Evolutionary conservation across 2,113 vertebrate species (phyloP), one percentile per base, ranked within the genome.

Genomic region (Pelusios castaneus): DNA sequence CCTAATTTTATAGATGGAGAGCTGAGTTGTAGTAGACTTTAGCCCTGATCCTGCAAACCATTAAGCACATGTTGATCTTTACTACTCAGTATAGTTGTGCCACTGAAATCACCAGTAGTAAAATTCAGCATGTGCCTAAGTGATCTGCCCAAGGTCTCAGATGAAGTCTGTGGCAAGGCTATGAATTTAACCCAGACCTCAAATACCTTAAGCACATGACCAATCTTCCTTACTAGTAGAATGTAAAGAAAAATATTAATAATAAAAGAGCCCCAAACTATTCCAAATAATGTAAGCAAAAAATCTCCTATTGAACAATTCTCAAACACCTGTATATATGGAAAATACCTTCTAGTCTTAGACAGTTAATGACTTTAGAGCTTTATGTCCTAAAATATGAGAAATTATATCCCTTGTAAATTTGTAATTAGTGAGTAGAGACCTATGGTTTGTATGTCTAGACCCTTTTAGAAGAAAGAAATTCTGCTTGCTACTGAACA

Each of bases 61-160:
- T 76, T 76, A 29, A 13, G 73, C 12, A 29, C 12, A 43, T 41
- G 63, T 17, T 52, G 75, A 63, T 47, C 14, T 8, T 52, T 52
- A 52, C 51, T 17, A 67, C 34, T 67, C 17, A 67, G 34, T 38
- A 19, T 38, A 38, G 51, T 14, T 43, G 38, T 41, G 10, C 73
- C 43, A 79, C 27, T 91, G 75, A 86, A 88, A 90, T 75, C 67
- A n/a, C 2, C 14, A 85, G 73, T 16, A 84, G 8, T 12, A 17
- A 85, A 54, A 47, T 9, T 70, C 49, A 56, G 60, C 29, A 45
- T 83, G 80, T 92, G 38, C 17, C 52, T n/a, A 89, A 63, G 49
- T 9, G 89, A 31, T 63, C 11, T 73, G 47, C 12, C 22, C 86
- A 82, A 29, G 2, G 0, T 17, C 0, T 1, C 0, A 0, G 9